phyloP scores from a whole-genome alignment of 1,140 invertebrate genomes.

The Trinorchestia longiramus region DNA sequence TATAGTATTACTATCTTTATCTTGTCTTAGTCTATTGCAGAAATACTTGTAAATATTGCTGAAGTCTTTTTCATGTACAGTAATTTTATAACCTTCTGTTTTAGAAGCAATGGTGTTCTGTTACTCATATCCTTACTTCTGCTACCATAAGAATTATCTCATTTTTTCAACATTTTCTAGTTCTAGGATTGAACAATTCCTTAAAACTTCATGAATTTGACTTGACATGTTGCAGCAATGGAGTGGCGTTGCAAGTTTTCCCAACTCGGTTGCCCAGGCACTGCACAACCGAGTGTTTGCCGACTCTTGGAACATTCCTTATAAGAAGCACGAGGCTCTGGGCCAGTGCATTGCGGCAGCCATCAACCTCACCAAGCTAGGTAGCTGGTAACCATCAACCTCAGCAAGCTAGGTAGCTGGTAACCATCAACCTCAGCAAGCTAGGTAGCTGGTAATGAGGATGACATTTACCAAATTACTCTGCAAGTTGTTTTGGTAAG shows the following conservation, averaged over 20 bases:
- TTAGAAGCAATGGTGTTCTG: no score
- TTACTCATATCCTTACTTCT: no score
- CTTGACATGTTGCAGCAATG: background rate
- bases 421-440: slow-evolving; percentile 71
- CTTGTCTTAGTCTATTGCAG: no score
- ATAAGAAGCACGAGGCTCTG: slow-evolving; percentile 74
- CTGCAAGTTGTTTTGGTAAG: no score
- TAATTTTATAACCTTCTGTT: no score
- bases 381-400: slow-evolving; percentile 70
- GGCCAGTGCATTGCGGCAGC: slow-evolving; percentile 73
- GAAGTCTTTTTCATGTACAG: no score
- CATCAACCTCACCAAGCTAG: slow-evolving; percentile 71
- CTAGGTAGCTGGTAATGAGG: slow-evolving; percentile 70
- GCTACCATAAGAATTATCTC: background rate
- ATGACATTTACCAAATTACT: no score
- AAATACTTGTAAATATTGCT: no score
- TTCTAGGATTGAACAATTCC: background rate
- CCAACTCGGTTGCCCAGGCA: slow-evolving; percentile 44
- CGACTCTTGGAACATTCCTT: slow-evolving; percentile 75
- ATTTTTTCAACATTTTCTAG: background rate
- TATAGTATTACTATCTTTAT: no score
- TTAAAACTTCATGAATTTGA: background rate
- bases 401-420: slow-evolving; percentile 71
- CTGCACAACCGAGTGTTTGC: slow-evolving; percentile 74
- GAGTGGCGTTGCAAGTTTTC: background rate